Conservation (phyloP, 2,888 invertebrate species). For the Electrophaes corylata region DNA sequence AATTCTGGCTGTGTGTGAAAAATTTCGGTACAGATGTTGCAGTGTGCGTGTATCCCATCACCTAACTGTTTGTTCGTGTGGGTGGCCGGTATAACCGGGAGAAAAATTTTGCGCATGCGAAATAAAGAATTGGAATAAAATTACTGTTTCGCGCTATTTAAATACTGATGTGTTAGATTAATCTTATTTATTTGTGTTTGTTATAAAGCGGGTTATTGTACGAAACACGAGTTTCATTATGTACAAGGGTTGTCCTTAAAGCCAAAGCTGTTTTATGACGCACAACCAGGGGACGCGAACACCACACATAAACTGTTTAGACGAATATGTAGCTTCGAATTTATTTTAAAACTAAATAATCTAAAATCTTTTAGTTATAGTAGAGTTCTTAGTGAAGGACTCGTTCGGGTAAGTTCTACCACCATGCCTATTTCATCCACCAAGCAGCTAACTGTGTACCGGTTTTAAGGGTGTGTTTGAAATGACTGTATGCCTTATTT, state of each 20-base stretch:
- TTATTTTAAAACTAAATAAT: background rate
- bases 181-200: constrained; percentile 41
- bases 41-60: constrained; percentile 60
- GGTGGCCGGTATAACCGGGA: constrained; percentile 55
- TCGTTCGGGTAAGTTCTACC: no score
- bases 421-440: no score
- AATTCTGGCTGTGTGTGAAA: constrained; percentile 57
- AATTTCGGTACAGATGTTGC: constrained; percentile 46
- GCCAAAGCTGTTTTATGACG: background rate
- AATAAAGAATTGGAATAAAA: constrained; percentile 57
- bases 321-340: no score
- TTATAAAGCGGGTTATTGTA: constrained; percentile 11
- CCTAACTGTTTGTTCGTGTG: constrained; percentile 57
- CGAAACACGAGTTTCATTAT: constrained; percentile 1
- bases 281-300: no score
- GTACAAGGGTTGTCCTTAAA: background rate
- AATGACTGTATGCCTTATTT: no score
- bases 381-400: no score
- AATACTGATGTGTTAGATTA: constrained; percentile 58
- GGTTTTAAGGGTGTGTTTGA: no score
- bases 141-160: constrained; percentile 66
- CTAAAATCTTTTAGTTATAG: no score
- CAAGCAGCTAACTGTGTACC: no score
- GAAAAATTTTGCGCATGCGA: constrained; percentile 60
- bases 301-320: no score